Percentiles rank a stretch among this genome's conserved stretches.
Conservation (phyloP, 2,888 invertebrate species). For the Drosophila tripunctata region DNA sequence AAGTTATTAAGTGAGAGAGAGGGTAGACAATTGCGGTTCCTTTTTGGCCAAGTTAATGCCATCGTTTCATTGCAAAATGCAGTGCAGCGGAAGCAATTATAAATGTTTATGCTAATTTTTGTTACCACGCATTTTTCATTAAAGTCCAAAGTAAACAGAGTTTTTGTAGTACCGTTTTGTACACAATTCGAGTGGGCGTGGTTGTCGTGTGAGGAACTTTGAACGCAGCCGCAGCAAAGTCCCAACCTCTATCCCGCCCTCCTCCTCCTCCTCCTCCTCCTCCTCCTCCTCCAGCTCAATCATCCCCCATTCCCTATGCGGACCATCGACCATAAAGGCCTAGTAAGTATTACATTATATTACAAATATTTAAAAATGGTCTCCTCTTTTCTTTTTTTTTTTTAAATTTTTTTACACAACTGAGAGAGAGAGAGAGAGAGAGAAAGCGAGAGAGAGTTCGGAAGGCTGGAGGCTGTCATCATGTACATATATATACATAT, state of each 20-base stretch:
- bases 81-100: slow-evolving; percentile 54
- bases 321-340: slow-evolving; percentile 21
- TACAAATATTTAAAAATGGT: slow-evolving; percentile 61
- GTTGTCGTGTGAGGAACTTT: slow-evolving; percentile 35
- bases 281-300: neutral
- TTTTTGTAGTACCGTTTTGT: neutral
- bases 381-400: slow-evolving; percentile 24
- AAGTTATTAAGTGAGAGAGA: too few relatives aligned
- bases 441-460: neutral
- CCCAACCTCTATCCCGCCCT: neutral
- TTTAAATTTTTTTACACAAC: neutral
- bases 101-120: slow-evolving; percentile 70
- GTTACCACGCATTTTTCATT: slow-evolving; percentile 60
- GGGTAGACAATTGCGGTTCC: slow-evolving; percentile 3
- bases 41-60: neutral
- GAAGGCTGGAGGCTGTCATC: slow-evolving; percentile 29
- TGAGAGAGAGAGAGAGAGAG: neutral
- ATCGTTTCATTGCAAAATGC: slow-evolving; percentile 2
- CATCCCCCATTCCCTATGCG: neutral
- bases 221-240: slow-evolving; percentile 22
- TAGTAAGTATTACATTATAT: slow-evolving; percentile 70
- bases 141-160: slow-evolving; percentile 54
- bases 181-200: slow-evolving; percentile 45
- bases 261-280: neutral
- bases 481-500: slow-evolving; percentile 8